phyloP scores from a whole-genome alignment of 2,113 vertebrate genomes.

The pig (Sus scrofa) region T2T-Sscrofa CM000824.6:69239001-69239500 shows the following conservation, averaged over 20 bases:
- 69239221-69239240: constrained; percentile 83
- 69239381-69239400: constrained; percentile 14
- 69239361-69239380: constrained; percentile 49
- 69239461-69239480: not conserved
- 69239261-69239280: constrained; percentile 70
- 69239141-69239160: constrained; percentile 87
- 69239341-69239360: constrained; percentile 39
- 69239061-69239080: constrained; percentile 69
- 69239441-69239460: not conserved
- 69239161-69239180: constrained; percentile 85
- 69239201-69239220: constrained; percentile 80
- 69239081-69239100: constrained; percentile 83
- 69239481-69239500: not conserved
- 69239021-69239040: constrained; percentile 78
- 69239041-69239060: constrained; percentile 74
- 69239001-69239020: constrained; percentile 58
- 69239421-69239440: not conserved
- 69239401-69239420: not conserved
- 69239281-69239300: constrained; percentile 64
- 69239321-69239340: constrained; percentile 69
- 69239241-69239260: constrained; percentile 81
- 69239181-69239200: constrained; percentile 82
- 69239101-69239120: constrained; percentile 84
- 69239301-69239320: constrained; percentile 71
- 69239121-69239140: constrained; percentile 81